A percentile compares a stretch with the other conserved stretches of the same genome.
Evolutionary conservation across 1,140 invertebrate genomes (phyloP).

Genomic region (Drosophila ercepeae): DNA sequence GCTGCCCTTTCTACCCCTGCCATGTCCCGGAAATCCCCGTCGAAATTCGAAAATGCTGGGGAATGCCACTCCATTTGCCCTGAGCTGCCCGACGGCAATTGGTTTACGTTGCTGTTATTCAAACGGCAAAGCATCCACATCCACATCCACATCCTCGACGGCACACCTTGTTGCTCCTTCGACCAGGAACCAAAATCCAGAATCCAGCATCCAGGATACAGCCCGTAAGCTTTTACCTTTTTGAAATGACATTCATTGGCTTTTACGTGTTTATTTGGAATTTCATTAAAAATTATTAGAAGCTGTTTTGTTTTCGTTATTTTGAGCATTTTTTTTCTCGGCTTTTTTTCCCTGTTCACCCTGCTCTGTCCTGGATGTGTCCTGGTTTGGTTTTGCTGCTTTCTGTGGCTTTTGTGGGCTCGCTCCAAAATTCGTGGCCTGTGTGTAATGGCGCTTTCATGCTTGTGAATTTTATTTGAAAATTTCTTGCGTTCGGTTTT

Average conservation of each 20-base stretch:
- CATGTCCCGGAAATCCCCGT: slow-evolving; percentile 1
- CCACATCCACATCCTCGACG: slow-evolving; percentile 31
- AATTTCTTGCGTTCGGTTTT: slow-evolving; percentile 76
- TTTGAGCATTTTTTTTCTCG: neutral
- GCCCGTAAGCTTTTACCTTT: slow-evolving; percentile 69
- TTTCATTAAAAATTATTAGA: slow-evolving; percentile 82
- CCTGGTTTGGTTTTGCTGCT: slow-evolving; percentile 31
- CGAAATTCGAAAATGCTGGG: slow-evolving; percentile 20
- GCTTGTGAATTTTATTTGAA: slow-evolving; percentile 80
- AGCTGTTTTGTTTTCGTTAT: slow-evolving; percentile 72
- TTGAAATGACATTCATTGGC: slow-evolving; percentile 81
- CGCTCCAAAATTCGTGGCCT: slow-evolving; percentile 42
- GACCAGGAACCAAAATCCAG: slow-evolving; percentile 23
- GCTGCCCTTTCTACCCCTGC: neutral
- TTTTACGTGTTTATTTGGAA: slow-evolving; percentile 81
- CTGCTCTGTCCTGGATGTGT: slow-evolving; percentile 7
- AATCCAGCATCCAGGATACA: slow-evolving; percentile 6
- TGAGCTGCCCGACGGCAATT: slow-evolving; percentile 69
- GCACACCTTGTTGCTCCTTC: slow-evolving; percentile 68
- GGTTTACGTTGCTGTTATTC: slow-evolving; percentile 40
- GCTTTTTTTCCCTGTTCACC: neutral
- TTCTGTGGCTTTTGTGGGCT: slow-evolving; percentile 70
- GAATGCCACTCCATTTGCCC: slow-evolving; percentile 64
- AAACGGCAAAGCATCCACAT: slow-evolving; percentile 6
- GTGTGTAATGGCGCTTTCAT: slow-evolving; percentile 78